phyloP scores from a whole-genome alignment of 2,888 invertebrate species.

The Odiellus spinosus region DNA sequence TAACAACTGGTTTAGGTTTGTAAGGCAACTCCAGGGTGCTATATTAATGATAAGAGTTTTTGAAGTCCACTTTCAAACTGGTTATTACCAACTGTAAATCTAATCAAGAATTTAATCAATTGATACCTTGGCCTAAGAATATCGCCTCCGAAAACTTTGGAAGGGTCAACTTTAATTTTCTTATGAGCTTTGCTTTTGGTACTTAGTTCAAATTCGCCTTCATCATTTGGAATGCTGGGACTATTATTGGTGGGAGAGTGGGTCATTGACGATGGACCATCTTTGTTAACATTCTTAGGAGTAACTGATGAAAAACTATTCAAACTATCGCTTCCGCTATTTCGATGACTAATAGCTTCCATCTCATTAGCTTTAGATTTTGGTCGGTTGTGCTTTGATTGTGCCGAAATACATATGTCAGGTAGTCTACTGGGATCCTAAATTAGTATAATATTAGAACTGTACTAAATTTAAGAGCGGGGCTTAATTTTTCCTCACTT shows the following conservation, averaged over 20 bases:
- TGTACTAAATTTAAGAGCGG: background rate
- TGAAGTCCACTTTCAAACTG: no score
- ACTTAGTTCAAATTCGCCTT: conserved; percentile 12
- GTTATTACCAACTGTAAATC: no score
- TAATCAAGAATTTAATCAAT: no score
- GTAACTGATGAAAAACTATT: no score
- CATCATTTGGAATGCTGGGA: conserved; percentile 1
- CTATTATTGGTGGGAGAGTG: no score
- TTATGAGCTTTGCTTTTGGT: conserved; percentile 15
- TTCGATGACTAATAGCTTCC: no score
- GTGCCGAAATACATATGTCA: conserved; percentile 14
- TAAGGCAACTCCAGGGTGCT: conserved; percentile 16
- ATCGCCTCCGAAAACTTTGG: conserved; percentile 12
- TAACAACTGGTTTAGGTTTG: conserved; percentile 9
- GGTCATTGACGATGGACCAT: no score
- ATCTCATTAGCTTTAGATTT: conserved; percentile 13
- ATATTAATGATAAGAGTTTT: no score
- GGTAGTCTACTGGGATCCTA: conserved; percentile 12
- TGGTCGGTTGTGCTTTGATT: conserved; percentile 5
- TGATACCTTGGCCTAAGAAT: conserved; percentile 13
- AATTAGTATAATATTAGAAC: background rate
- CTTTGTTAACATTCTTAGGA: no score
- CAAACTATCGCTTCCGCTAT: no score
- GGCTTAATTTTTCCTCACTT: no score
- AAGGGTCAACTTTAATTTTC: conserved; percentile 15